Conservation (phyloP, 2,888 invertebrate genomes). For the Perizoma affinitatum region DNA sequence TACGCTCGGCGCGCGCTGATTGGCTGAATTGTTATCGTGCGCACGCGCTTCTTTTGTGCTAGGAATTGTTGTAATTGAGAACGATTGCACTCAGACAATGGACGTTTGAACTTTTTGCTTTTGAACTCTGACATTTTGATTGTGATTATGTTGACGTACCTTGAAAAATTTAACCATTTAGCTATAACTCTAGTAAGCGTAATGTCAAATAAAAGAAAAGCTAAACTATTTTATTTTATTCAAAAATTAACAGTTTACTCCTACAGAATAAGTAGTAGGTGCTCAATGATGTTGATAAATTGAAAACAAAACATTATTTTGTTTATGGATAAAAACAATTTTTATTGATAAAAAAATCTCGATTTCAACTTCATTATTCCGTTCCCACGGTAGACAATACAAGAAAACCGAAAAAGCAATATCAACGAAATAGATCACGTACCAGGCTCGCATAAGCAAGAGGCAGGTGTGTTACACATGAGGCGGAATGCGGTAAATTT, state of each 20-base stretch:
- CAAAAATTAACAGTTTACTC: too few relatives aligned
- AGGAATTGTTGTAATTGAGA: constrained; percentile 51
- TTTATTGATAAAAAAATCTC: constrained; percentile 9
- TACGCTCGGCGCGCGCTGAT: constrained; percentile 57
- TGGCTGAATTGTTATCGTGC: constrained; percentile 69
- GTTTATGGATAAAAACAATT: too few relatives aligned
- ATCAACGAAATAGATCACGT: constrained; percentile 73
- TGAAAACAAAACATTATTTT: too few relatives aligned
- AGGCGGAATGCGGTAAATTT: constrained; percentile 84
- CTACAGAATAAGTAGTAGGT: too few relatives aligned
- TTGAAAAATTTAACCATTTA: neutral
- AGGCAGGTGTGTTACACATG: constrained; percentile 79
- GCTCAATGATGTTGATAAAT: too few relatives aligned
- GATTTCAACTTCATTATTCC: constrained; percentile 17
- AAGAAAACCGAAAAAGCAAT: constrained; percentile 54
- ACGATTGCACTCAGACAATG: constrained; percentile 45
- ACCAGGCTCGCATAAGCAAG: constrained; percentile 69
- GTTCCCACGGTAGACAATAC: constrained; percentile 37
- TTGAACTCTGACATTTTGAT: constrained; percentile 44
- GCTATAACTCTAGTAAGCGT: too few relatives aligned
- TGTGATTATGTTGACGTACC: constrained; percentile 34
- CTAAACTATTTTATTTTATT: too few relatives aligned
- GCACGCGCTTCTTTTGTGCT: constrained; percentile 54
- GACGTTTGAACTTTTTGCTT: constrained; percentile 38
- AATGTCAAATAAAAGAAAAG: too few relatives aligned